These are phyloP conservation scores for Nansenia antarctica DNA, from an alignment of 2,113 vertebrate species.

Conservation along the genomic window DNA sequence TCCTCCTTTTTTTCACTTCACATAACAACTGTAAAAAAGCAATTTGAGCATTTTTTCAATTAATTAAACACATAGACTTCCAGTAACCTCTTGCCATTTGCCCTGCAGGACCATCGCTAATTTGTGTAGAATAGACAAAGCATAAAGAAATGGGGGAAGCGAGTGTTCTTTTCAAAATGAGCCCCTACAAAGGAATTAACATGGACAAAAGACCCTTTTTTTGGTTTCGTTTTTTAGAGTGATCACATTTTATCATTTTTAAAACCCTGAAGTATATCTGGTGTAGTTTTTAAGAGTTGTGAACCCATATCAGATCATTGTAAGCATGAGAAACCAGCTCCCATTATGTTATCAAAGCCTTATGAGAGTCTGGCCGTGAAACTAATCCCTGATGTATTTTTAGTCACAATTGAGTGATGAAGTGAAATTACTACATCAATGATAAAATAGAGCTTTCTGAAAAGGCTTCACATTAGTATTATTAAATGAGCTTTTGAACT, in stretches of 20 bases:
- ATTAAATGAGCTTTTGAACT: conserved; percentile 38
- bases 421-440: conserved; percentile 76
- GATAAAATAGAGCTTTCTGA: conserved; percentile 69
- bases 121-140: conserved; percentile 93
- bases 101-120: conserved; percentile 98
- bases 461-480: conserved; percentile 69
- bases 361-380: conserved; percentile 67
- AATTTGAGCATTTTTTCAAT: conserved; percentile 99
- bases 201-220: conserved; percentile 56
- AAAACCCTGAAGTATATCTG: conserved; percentile 55
- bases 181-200: conserved; percentile 69
- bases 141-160: conserved; percentile 46
- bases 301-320: conserved; percentile 67
- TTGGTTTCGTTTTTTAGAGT: conserved; percentile 62
- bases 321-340: conserved; percentile 65
- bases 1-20: conserved; percentile 81
- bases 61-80: conserved; percentile 99
- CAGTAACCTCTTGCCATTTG: conserved; percentile 99
- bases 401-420: conserved; percentile 78
- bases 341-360: conserved; percentile 75
- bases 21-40: conserved; percentile 99
- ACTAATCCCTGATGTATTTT: conserved; percentile 78
- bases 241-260: conserved; percentile 45
- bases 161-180: conserved; percentile 65
- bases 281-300: conserved; percentile 57